phyloP scores from a whole-genome alignment of 2,113 vertebrate species.

The Thymallus thymallus region DNA sequence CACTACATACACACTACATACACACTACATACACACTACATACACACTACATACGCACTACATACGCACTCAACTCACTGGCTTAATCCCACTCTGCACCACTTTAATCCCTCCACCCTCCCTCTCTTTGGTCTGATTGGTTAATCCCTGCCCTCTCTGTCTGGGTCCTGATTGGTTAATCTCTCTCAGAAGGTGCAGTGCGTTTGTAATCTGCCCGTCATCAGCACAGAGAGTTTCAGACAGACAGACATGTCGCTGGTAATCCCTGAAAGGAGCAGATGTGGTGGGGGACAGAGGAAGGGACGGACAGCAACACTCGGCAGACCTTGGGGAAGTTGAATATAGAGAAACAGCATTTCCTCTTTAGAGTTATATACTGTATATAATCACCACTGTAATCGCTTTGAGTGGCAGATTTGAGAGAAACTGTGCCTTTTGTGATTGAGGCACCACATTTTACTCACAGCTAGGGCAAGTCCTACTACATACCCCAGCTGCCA shows the following conservation, averaged over 20 bases:
- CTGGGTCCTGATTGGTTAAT: constrained; percentile 61
- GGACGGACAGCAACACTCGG: constrained; percentile 28
- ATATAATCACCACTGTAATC: too few relatives aligned
- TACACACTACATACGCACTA: constrained; percentile 54
- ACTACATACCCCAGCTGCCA: too few relatives aligned
- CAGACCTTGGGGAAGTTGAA: constrained; percentile 72
- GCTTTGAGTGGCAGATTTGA: too few relatives aligned
- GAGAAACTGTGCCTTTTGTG: too few relatives aligned
- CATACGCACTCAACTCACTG: constrained; percentile 48
- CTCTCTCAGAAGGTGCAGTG: constrained; percentile 46
- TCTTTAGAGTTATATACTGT: too few relatives aligned
- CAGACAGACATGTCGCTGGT: constrained; percentile 68
- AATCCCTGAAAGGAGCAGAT: constrained; percentile 71
- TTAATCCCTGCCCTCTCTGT: constrained; percentile 62
- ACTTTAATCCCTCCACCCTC: constrained; percentile 62
- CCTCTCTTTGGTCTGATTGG: constrained; percentile 61
- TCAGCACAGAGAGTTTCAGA: constrained; percentile 60
- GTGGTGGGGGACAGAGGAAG: constrained; percentile 65
- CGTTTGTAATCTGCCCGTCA: constrained; percentile 55
- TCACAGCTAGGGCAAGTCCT: too few relatives aligned
- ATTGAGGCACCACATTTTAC: too few relatives aligned
- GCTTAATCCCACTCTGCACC: constrained; percentile 66
- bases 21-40: constrained; percentile 54
- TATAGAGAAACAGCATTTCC: constrained; percentile 19
- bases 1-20: constrained; percentile 52